phyloP scores from a whole-genome alignment of 2,797 vertebrate genomes.

The Pogonophryne albipinna region DNA sequence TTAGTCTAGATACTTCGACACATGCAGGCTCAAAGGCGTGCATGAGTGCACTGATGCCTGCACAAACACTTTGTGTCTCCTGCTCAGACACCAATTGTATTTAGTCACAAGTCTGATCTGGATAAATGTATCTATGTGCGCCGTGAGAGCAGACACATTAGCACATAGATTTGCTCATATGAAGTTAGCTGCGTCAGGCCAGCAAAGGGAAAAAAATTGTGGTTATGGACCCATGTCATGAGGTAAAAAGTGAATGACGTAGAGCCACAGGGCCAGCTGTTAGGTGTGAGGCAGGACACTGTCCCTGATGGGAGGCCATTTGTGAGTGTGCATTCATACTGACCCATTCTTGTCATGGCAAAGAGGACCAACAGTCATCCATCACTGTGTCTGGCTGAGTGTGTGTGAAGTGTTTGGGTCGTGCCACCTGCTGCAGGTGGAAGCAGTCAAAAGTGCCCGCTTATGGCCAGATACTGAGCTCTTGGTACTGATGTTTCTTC shows the following conservation, averaged over 20 bases:
- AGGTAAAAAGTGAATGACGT: neutral
- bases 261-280: slow-evolving; percentile 60
- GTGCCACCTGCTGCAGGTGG: slow-evolving; percentile 53
- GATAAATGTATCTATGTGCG: neutral
- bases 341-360: slow-evolving; percentile 46
- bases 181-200: neutral
- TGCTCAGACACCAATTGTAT: slow-evolving; percentile 4
- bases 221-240: neutral
- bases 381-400: slow-evolving; percentile 61
- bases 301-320: slow-evolving; percentile 40
- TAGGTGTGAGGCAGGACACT: slow-evolving; percentile 30
- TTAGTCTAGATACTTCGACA: slow-evolving; percentile 52
- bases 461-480: slow-evolving; percentile 23
- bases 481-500: slow-evolving; percentile 4
- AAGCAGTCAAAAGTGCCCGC: slow-evolving; percentile 3
- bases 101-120: neutral
- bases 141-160: neutral
- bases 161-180: neutral
- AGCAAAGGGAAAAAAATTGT: neutral
- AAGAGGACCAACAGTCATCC: slow-evolving; percentile 58
- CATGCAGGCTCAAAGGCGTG: slow-evolving; percentile 19
- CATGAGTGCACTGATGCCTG: slow-evolving; percentile 10
- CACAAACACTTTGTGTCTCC: slow-evolving; percentile 13
- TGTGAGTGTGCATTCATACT: slow-evolving; percentile 45
- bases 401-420: slow-evolving; percentile 43